Conservation (phyloP, 2,113 vertebrate genomes). For the Chloebia gouldiae region DNA sequence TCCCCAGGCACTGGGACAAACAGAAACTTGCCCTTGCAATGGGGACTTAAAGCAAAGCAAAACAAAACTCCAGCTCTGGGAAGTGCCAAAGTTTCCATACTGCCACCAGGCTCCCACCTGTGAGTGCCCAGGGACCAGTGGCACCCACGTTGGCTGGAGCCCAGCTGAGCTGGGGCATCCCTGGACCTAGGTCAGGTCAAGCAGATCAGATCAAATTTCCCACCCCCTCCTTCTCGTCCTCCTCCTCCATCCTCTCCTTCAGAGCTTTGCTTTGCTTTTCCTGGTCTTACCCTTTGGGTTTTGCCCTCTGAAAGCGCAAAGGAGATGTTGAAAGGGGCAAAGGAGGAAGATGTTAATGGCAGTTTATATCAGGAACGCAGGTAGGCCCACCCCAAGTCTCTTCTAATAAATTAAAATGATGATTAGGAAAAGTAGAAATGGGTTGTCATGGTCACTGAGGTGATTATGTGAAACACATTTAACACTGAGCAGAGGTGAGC, state of each 20-base stretch:
- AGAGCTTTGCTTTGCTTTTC: not conserved
- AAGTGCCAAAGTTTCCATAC: constrained; percentile 12
- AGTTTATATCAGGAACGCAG: not conserved
- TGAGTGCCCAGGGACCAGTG: not conserved
- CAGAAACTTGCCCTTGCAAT: constrained; percentile 66
- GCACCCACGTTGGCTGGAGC: not conserved
- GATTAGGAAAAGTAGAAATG: constrained; percentile 38
- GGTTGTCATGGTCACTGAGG: constrained; percentile 22
- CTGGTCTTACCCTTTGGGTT: not conserved
- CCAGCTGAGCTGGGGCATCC: not conserved
- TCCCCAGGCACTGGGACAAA: constrained; percentile 61
- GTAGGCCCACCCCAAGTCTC: not conserved
- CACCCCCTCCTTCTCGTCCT: not conserved
- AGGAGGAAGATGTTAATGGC: not conserved
- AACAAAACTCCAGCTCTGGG: not conserved
- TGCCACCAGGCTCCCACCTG: not conserved
- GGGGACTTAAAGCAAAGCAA: constrained; percentile 59
- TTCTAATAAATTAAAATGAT: constrained; percentile 49
- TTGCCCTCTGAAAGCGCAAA: constrained; percentile 8
- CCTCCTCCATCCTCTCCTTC: not conserved
- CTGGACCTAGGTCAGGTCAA: not conserved
- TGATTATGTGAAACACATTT: constrained; percentile 39
- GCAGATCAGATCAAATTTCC: not conserved
- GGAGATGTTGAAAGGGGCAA: not conserved
- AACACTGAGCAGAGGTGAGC: constrained; percentile 62